Conservation (phyloP, 2,888 invertebrate genomes). For the Monopis laevigella region DNA sequence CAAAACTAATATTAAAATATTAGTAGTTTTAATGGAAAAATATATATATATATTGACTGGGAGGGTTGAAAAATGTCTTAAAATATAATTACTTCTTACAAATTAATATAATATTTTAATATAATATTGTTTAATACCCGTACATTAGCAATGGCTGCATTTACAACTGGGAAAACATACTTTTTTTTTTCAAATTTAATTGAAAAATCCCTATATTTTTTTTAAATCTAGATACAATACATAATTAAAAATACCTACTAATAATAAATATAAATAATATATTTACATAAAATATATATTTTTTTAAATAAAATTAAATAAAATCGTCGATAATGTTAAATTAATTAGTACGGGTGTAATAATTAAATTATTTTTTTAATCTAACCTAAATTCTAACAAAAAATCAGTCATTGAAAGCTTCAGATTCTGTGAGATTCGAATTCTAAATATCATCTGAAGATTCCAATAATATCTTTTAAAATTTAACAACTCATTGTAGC, state of each 20-base stretch:
- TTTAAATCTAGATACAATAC: too few relatives aligned
- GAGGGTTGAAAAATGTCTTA: constrained; percentile 1
- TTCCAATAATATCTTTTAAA: constrained; percentile 51
- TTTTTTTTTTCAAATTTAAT: too few relatives aligned
- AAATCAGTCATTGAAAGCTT: constrained; percentile 61
- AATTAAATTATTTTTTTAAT: neutral
- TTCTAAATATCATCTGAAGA: constrained; percentile 48
- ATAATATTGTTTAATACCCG: neutral
- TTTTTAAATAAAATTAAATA: neutral
- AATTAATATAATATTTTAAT: neutral
- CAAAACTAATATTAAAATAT: neutral
- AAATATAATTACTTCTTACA: neutral
- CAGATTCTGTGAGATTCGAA: constrained; percentile 58
- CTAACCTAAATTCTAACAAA: constrained; percentile 27
- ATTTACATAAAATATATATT: too few relatives aligned
- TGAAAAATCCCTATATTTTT: too few relatives aligned
- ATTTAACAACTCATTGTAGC: constrained; percentile 17
- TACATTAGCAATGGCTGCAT: neutral
- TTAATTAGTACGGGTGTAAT: constrained; percentile 27
- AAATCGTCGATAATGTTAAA: neutral
- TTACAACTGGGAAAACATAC: too few relatives aligned
- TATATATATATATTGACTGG: constrained; percentile 8
- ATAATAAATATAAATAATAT: too few relatives aligned
- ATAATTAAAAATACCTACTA: too few relatives aligned
- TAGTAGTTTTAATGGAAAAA: neutral